Evolutionary conservation across 2,113 vertebrate species (phyloP), one percentile per base, ranked within the genome.

Genomic region (Hassar affinis): DNA sequence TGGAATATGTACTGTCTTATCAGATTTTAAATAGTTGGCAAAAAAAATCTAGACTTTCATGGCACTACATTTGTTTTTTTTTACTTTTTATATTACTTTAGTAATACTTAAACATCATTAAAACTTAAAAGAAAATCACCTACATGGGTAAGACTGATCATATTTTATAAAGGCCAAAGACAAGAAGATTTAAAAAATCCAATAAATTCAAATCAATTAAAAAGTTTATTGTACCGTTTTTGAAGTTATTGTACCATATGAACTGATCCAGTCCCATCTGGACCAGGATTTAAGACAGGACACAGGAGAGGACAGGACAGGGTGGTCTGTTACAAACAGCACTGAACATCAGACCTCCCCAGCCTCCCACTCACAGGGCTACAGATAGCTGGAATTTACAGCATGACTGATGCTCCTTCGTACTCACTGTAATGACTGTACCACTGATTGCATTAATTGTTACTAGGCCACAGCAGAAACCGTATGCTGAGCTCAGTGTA

Each of bases 221-320:
- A 84, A 66, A 18, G 18, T 77, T 77, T 77, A 77, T 56, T 77
- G 74, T 77, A 77, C 74, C 74, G 7, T 77, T 77, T 54, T 47
- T 45, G n/a, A 18, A 25, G 83, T 87, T 90, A 85, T 84, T 86
- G 87, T 90, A 91, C 88, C 89, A 62, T 78, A 81, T 84, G 35
- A 80, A 80, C 59, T 85, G 87, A 75, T 82, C 82, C 80, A 18
- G 49, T 88, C 80, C 56, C 84, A 90, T 56, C 79, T 85, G 84
- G 84, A 87, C 77, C 85, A 85, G 68, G 64, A 82, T 62, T 10
- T 62, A 4, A 42, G 38, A 42, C 38, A 4, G 27, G 84, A 42
- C 3, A 42, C 38, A 4, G 27, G 84, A 35, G 51, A 61, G 20
- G 25, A 66, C n/a, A 75, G 47, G 14, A 79, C 9, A 42, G 47